Evolutionary conservation across 2,113 vertebrate genomes (phyloP).

Genomic region (Gymnobelideus leadbeateri): DNA sequence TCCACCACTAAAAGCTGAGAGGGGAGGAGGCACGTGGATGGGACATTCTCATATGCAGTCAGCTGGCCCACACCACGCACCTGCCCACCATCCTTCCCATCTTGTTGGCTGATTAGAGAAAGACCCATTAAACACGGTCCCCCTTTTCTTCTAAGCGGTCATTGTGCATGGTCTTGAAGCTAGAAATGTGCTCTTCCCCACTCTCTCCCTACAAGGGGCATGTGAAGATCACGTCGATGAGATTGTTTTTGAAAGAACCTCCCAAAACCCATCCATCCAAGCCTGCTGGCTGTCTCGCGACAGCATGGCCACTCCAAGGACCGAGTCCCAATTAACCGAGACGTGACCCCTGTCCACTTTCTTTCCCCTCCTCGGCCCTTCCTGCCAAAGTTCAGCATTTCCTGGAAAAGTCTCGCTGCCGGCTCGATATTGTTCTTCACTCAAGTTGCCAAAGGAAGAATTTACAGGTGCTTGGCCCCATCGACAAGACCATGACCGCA

Average conservation of each 20-base stretch:
- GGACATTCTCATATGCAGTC: background rate
- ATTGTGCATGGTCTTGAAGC: too few relatives aligned
- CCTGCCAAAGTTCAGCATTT: slow-evolving; percentile 89
- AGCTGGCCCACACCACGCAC: too few relatives aligned
- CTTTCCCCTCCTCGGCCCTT: slow-evolving; percentile 87
- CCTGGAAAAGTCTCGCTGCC: slow-evolving; percentile 85
- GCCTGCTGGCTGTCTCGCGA: background rate
- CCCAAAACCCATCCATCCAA: slow-evolving; percentile 68
- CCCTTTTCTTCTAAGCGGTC: background rate
- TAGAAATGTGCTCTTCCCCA: slow-evolving; percentile 52
- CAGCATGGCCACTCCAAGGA: slow-evolving; percentile 77
- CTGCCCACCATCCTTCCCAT: too few relatives aligned
- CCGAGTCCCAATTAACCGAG: slow-evolving; percentile 82
- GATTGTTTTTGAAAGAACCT: slow-evolving; percentile 62
- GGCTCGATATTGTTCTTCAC: slow-evolving; percentile 85
- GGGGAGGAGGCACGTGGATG: background rate
- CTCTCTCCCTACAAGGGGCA: slow-evolving; percentile 35
- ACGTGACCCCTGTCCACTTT: slow-evolving; percentile 85
- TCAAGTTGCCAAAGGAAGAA: slow-evolving; percentile 85
- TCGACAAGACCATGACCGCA: slow-evolving; percentile 88
- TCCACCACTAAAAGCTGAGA: background rate
- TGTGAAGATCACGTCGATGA: slow-evolving; percentile 51
- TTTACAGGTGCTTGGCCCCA: slow-evolving; percentile 89
- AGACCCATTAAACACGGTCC: background rate
- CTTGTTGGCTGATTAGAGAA: background rate